Base-by-base conservation (phyloP, 2,113 vertebrate species). In the Eulemur macaco region DNA sequence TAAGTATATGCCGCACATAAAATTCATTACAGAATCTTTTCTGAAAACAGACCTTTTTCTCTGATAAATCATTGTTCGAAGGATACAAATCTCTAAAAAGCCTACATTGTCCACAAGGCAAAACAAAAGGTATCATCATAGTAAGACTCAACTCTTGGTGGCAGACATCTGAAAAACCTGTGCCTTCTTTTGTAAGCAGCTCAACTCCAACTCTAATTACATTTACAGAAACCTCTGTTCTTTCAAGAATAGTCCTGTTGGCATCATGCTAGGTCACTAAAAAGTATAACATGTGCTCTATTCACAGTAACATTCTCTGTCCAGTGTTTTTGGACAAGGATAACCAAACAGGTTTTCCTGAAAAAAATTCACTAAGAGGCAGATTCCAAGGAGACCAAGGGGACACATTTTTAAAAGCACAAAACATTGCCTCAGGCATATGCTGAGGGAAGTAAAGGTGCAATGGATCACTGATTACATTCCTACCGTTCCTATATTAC, bases 241-340 rank as follows among this genome's bases (percentile, higher is more conserved):
- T 77, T 89, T 87, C 58, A 7, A 27, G 80, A 90, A 64, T 10
- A 54, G 66, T 64, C 78, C 54, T 8, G 63, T 1, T 39, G 93
- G 91, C 56, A 1, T 21, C 58, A 15, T 3, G 63, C 64, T 25
- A 9, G 93, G 58, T 29, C 21, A 0, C 89, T 31, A 8, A 12
- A 86, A 71, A 88, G 91, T 88, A 56, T 31, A 76, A 92, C 23
- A 21, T 37, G 88, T 76, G 92, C 66, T 97, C 97, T 88, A 21
- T 69, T 97, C 97, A 97, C 91, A 97, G 98, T 84, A 97, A 91
- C 80, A 92, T 78, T 95, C 95, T 91, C 96, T 76, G 97, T 96
- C 98, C 97, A 97, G 97, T 97, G 98, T 97, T 97, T 92, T 56
- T 63, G 96, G 96, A 97, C 39, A 77, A 98, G 98, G 69, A 86